Conservation (phyloP, 2,797 vertebrate genomes). For the Malurus splendens region DNA sequence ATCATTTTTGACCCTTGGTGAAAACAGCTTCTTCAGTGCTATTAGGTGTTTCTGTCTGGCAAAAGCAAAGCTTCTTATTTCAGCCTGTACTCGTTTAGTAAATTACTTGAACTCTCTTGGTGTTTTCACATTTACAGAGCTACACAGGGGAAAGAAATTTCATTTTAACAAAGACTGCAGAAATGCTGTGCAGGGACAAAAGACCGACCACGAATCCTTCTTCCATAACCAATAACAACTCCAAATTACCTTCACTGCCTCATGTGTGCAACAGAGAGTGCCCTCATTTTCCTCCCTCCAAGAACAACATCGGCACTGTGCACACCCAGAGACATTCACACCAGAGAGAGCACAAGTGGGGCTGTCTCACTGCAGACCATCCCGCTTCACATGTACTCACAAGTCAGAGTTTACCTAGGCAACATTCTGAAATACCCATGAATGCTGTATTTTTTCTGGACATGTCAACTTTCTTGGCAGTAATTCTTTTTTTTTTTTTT, state of each 20-base stretch:
- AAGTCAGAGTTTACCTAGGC: not conserved
- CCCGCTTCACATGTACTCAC: not conserved
- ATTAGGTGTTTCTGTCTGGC: not conserved
- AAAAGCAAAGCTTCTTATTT: not conserved
- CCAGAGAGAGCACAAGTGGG: rapidly evolving
- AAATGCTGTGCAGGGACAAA: not conserved
- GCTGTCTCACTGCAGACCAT: not conserved
- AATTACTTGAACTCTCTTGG: not conserved
- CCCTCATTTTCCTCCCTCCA: not conserved
- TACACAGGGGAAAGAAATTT: not conserved
- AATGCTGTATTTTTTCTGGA: not conserved
- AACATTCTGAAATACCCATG: not conserved
- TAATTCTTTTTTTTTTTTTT: rapidly evolving
- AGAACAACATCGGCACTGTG: not conserved
- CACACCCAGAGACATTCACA: not conserved
- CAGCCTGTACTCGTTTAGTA: not conserved
- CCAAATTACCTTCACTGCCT: not conserved
- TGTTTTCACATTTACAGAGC: not conserved
- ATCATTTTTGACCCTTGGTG: not conserved
- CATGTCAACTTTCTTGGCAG: not conserved
- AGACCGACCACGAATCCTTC: not conserved
- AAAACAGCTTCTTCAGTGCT: not conserved
- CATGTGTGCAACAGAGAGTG: not conserved
- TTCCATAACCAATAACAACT: not conserved
- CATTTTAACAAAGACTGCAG: not conserved